Conservation (phyloP, 2,113 vertebrate species). For the Pelvicachromis taeniatus region DNA sequence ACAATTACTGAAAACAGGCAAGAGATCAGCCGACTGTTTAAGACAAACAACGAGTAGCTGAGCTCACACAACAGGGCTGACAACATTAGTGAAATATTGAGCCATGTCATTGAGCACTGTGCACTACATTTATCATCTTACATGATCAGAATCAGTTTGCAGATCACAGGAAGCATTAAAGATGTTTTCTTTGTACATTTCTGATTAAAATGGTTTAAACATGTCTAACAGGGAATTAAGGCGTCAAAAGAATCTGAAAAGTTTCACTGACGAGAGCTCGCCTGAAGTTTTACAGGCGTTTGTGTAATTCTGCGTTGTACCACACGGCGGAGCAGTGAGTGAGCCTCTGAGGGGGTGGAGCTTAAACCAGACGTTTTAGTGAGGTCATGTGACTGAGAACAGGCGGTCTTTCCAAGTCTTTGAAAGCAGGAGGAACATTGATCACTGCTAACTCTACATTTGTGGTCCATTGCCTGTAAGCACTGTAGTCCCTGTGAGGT, state of each 20-base stretch:
- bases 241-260: background rate
- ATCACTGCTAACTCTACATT: no score
- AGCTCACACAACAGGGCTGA: no score
- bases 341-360: background rate
- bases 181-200: background rate
- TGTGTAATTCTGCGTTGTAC: background rate
- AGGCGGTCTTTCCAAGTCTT: background rate
- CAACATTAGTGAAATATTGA: no score
- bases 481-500: no score
- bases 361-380: background rate
- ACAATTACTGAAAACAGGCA: no score
- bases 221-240: background rate
- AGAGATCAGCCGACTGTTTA: no score
- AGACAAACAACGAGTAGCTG: no score
- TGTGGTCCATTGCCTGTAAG: no score
- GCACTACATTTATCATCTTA: accelerated
- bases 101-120: background rate
- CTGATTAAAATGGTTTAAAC: background rate
- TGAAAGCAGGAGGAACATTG: background rate
- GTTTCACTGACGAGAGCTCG: background rate
- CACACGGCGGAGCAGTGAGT: background rate
- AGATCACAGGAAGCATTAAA: background rate
- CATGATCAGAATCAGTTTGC: background rate
- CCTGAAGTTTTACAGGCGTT: background rate
- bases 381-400: background rate